Conservation (phyloP, 1,140 invertebrate species). For the Ectropis grisescens region DNA sequence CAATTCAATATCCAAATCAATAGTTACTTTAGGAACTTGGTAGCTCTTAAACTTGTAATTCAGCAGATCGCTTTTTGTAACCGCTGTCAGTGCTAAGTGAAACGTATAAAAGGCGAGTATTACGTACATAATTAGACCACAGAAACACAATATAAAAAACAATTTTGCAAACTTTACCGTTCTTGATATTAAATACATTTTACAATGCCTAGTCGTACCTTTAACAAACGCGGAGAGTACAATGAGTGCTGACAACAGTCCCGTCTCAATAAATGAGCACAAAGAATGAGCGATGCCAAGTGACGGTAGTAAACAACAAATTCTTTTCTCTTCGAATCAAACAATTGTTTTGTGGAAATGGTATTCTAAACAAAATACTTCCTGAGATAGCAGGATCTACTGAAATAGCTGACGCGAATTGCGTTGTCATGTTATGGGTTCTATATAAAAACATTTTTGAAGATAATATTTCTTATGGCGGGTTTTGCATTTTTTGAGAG, state of each 20-base stretch:
- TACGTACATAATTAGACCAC: constrained; percentile 34
- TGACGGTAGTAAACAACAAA: constrained; percentile 19
- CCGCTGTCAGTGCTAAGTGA: no score
- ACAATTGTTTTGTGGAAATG: constrained; percentile 1
- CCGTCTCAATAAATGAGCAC: constrained; percentile 20
- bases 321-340: constrained; percentile 9
- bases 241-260: constrained; percentile 8
- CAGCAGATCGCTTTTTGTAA: no score
- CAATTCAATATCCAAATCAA: constrained; percentile 14
- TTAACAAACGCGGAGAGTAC: constrained; percentile 6
- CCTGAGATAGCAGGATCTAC: no score
- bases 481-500: no score
- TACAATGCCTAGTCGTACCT: constrained; percentile 2
- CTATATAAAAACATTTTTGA: no score
- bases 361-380: no score
- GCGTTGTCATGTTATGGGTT: no score
- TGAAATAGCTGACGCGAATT: no score
- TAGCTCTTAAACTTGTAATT: no score
- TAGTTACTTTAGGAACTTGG: no score
- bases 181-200: constrained; percentile 25
- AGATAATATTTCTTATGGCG: no score
- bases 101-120: constrained; percentile 43
- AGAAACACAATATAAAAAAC: constrained; percentile 43
- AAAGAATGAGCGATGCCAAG: constrained; percentile 7
- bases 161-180: constrained; percentile 40